phyloP scores from a whole-genome alignment of 2,797 vertebrate genomes.

The Myotis vivesi region DNA sequence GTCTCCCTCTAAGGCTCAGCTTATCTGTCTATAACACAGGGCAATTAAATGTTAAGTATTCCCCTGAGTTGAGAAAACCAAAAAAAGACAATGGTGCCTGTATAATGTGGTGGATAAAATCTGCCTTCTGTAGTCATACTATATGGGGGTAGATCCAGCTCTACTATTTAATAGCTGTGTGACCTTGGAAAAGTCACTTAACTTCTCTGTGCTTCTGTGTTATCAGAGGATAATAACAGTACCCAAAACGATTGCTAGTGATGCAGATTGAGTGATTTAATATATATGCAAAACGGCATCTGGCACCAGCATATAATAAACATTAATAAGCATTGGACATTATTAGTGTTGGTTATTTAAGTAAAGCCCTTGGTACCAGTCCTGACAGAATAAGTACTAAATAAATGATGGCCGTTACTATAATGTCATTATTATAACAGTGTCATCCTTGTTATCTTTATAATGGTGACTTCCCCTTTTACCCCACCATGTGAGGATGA shows the following conservation, averaged over 20 bases:
- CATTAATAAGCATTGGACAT: neutral
- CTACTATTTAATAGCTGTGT: neutral
- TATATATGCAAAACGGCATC: neutral
- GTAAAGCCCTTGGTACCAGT: neutral
- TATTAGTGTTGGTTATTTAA: neutral
- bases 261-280: neutral
- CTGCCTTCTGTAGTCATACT: neutral
- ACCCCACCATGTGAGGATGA: neutral
- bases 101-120: neutral
- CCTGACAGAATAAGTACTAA: neutral
- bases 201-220: conserved; percentile 7
- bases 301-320: neutral
- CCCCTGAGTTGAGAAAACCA: neutral
- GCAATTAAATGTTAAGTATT: conserved; percentile 29
- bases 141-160: neutral
- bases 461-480: neutral
- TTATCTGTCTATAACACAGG: neutral
- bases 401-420: neutral
- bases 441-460: neutral
- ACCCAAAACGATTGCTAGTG: neutral
- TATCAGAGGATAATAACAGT: neutral
- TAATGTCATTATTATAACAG: neutral
- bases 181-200: neutral
- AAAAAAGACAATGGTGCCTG: neutral
- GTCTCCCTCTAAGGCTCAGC: neutral